A percentile compares a stretch with the other conserved stretches of the same genome.
Conservation (phyloP, 1,140 invertebrate species). For the Pygmarrhopalites habei region DNA sequence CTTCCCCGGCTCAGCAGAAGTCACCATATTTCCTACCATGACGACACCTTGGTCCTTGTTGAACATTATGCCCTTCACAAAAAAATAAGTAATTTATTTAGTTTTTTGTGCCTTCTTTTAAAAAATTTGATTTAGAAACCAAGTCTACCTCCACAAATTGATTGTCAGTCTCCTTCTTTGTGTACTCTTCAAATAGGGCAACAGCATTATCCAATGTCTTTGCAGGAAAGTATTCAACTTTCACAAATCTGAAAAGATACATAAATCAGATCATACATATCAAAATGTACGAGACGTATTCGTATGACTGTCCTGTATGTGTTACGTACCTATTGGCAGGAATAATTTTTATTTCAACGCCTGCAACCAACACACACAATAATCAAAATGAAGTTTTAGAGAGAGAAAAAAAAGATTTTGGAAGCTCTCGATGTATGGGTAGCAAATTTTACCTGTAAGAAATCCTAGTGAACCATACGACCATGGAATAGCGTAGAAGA, state of each 20-base stretch:
- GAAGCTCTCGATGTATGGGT: too few relatives aligned
- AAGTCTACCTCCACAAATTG: constrained; percentile 77
- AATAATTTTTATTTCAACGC: constrained; percentile 66
- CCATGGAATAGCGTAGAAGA: constrained; percentile 74
- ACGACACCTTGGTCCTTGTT: constrained; percentile 59
- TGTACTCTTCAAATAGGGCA: constrained; percentile 50
- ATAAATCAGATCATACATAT: background rate
- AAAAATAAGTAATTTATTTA: too few relatives aligned
- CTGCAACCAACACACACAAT: too few relatives aligned
- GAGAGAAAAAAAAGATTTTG: too few relatives aligned
- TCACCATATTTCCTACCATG: constrained; percentile 64
- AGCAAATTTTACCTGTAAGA: too few relatives aligned
- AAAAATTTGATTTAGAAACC: too few relatives aligned
- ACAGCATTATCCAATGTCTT: constrained; percentile 49
- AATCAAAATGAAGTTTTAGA: too few relatives aligned
- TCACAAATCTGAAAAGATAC: constrained; percentile 50
- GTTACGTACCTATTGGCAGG: constrained; percentile 54
- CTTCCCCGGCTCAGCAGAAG: constrained; percentile 52
- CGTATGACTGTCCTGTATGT: background rate
- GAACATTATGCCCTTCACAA: constrained; percentile 68
- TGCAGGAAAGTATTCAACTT: constrained; percentile 62
- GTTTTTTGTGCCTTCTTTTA: too few relatives aligned
- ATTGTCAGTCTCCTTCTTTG: constrained; percentile 50
- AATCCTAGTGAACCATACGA: constrained; percentile 81
- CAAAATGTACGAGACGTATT: background rate